Evolutionary conservation across 2,113 vertebrate species (phyloP).

Genomic region (Eupsittula cactorum): DNA sequence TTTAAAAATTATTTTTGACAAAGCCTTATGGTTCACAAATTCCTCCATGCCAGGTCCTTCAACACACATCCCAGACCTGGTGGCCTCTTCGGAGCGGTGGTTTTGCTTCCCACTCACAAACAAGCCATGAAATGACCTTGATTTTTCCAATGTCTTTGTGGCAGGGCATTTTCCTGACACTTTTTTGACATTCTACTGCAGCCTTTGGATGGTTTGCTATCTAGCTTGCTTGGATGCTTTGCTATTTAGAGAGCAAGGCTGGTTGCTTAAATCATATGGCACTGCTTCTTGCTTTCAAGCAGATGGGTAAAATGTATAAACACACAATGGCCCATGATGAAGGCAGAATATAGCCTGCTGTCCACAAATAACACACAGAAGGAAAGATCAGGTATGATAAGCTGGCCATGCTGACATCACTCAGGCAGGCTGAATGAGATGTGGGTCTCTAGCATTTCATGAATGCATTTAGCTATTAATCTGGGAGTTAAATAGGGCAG

Average conservation of each 20-base stretch:
- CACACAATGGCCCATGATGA: neutral
- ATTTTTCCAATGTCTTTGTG: neutral
- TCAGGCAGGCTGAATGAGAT: neutral
- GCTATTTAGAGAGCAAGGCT: neutral
- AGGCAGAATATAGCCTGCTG: neutral
- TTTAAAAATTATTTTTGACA: slow-evolving; percentile 52
- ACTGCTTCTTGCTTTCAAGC: neutral
- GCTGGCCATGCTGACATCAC: neutral
- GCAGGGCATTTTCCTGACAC: neutral
- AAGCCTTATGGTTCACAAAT: slow-evolving; percentile 6
- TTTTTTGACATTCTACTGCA: neutral
- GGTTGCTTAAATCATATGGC: neutral
- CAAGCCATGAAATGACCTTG: neutral
- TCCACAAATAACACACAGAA: neutral
- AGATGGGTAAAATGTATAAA: neutral
- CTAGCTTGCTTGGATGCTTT: neutral
- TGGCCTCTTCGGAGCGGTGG: neutral
- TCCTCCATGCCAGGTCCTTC: slow-evolving; percentile 25
- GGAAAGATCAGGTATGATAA: neutral
- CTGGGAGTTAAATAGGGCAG: neutral
- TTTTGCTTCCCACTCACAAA: neutral
- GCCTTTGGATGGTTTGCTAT: neutral
- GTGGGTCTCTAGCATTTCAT: neutral
- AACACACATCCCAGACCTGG: neutral
- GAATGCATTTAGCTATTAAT: neutral